These are phyloP conservation scores for Trichopria drosophilae DNA, from an alignment of 2,888 invertebrate genomes.

Conservation along the genomic window DNA sequence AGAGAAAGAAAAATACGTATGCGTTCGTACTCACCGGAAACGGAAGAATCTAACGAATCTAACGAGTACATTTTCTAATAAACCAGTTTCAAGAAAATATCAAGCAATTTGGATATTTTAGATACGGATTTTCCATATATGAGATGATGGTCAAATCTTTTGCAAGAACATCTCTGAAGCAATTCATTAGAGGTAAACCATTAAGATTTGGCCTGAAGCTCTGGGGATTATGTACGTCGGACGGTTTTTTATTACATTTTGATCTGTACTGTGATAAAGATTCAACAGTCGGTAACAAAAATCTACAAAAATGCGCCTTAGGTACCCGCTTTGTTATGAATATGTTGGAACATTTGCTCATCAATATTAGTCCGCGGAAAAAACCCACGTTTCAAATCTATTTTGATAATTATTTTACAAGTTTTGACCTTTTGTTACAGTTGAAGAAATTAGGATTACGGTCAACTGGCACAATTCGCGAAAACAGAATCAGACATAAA, in stretches of 20 bases:
- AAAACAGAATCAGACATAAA: slow-evolving; percentile 23
- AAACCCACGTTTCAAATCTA: slow-evolving; percentile 23
- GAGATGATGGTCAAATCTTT: slow-evolving; percentile 24
- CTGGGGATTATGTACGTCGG: slow-evolving; percentile 16
- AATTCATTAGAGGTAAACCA: slow-evolving; percentile 25
- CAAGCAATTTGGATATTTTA: slow-evolving; percentile 23
- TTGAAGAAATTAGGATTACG: slow-evolving; percentile 24
- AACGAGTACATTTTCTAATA: no score
- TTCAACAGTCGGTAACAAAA: slow-evolving; percentile 10
- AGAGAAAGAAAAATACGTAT: no score
- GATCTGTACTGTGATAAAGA: slow-evolving; percentile 21
- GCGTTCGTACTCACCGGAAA: no score
- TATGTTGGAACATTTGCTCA: slow-evolving; percentile 26
- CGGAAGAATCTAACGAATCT: no score
- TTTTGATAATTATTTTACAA: slow-evolving; percentile 27
- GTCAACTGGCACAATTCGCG: slow-evolving; percentile 27
- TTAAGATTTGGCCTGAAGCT: slow-evolving; percentile 17
- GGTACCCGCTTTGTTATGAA: slow-evolving; percentile 22
- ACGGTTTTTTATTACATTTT: slow-evolving; percentile 20
- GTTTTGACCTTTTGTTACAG: slow-evolving; percentile 28
- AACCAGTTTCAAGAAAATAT: no score
- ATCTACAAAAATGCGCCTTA: slow-evolving; percentile 23
- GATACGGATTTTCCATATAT: slow-evolving; percentile 16
- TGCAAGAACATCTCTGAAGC: slow-evolving; percentile 11
- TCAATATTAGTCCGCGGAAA: slow-evolving; percentile 16